Base-by-base conservation (phyloP, 53 echinoderm and acorn worm genomes). In the Arbacia lixula region DNA sequence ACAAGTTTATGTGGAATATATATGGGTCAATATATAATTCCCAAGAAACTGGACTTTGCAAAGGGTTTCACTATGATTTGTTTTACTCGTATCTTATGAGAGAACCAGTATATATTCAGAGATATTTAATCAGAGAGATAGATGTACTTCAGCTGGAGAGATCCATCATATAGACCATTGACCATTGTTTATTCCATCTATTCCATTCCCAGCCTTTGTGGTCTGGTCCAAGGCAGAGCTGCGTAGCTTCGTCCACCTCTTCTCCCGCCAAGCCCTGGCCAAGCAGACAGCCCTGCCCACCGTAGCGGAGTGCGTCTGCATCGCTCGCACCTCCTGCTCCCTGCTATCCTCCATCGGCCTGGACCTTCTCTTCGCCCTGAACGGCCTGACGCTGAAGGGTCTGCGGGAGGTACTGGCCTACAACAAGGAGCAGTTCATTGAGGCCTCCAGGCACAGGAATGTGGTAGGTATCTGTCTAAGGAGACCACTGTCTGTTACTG, bases 151-250 rank as follows among this genome's bases (percentile, higher is more conserved):
- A n/a, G n/a, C n/a, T n/a, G n/a, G n/a, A n/a, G n/a, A n/a, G n/a
- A n/a, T n/a, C n/a, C n/a, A n/a, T n/a, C n/a, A n/a, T n/a, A n/a
- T n/a, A n/a, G n/a, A n/a, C n/a, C n/a, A n/a, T n/a, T n/a, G n/a
- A n/a, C n/a, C n/a, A n/a, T n/a, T n/a, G n/a, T n/a, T n/a, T n/a
- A n/a, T n/a, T n/a, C n/a, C n/a, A n/a, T n/a, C n/a, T 66, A 30
- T 61, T 41, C 28, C 10, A 38, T 17, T 1, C 26, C 27, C 72
- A 97, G 98, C 98, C 26, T 97, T 97, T 86, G 94, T 97, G 0
- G 98, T 97, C 29, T 97, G 98, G 98, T 56, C 92, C 17, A 97
- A 94, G 66, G 92, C 90, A 27, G 98, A 97, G 86, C 80, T 97
- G 64, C 91, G 92, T 31, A 90, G 83, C 21, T 97, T 92, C 39